Percentiles rank a stretch among this genome's conserved stretches.
Conservation (phyloP, 2,113 vertebrate species). For the Eclectus roratus region DNA sequence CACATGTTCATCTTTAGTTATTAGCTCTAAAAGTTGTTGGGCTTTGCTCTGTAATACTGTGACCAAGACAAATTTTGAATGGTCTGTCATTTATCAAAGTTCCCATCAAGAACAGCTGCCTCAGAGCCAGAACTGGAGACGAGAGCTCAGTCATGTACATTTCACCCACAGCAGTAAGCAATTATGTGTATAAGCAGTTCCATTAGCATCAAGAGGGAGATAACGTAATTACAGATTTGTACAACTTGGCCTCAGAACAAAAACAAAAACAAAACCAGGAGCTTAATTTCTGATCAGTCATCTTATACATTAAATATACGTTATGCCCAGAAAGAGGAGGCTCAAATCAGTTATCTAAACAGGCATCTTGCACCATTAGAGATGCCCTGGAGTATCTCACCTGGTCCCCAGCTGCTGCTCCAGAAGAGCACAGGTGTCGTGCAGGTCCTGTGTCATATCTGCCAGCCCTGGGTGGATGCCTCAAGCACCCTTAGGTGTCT, state of each 20-base stretch:
- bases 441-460: constrained; percentile 61
- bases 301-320: neutral
- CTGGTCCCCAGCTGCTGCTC: constrained; percentile 66
- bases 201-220: constrained; percentile 32
- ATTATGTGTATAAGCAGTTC: neutral
- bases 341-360: neutral
- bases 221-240: neutral
- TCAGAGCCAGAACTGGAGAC: neutral
- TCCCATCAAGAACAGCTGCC: constrained; percentile 7
- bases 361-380: neutral
- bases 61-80: constrained; percentile 11
- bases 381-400: constrained; percentile 44
- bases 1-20: neutral
- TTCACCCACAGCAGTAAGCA: neutral
- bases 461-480: constrained; percentile 43
- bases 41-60: constrained; percentile 1
- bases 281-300: neutral
- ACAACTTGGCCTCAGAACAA: constrained; percentile 17
- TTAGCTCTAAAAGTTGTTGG: neutral
- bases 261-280: constrained; percentile 24
- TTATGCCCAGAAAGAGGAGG: constrained; percentile 1
- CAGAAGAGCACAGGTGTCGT: constrained; percentile 59
- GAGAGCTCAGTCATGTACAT: neutral
- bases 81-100: constrained; percentile 2
- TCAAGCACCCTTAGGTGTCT: neutral